Evolutionary conservation across 2,888 invertebrate genomes (phyloP), one percentile per base, ranked within the genome.

Genomic region (Ormyrus nitidulus): DNA sequence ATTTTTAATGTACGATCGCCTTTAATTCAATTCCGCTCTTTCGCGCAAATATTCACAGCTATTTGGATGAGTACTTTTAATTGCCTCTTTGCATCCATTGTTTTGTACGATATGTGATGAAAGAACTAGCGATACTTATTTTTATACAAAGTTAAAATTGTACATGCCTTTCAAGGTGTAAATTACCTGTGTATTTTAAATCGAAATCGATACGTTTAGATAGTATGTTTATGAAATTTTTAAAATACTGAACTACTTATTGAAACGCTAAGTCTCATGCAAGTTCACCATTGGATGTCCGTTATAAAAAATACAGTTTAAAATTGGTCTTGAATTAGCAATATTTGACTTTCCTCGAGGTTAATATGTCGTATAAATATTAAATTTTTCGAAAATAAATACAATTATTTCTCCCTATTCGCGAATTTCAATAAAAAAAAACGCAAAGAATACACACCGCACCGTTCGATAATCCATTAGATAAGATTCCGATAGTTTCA

Each of bases 21-120:
- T 44, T 9, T 34, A 34, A 2, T 66, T 75, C 7, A 56, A 51
- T 48, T 70, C 19, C 56, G 51, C n/a, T 9, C n/a, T 73, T 19
- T 8, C n/a, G 48, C 19, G 11, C 73, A 69, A 68, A 73, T 78
- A 73, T 73, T 73, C 68, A 78, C 78, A 78, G 66, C 56, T 44
- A 58, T 34, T 34, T 34, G 34, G 34, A 34, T 34, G 34, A 34
- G 34, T 34, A 34, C 34, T 34, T 34, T 34, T 34, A 34, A 34
- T 34, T 34, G 34, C 34, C 34, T 34, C 34, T 34, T 34, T 34
- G 4, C 4, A 34, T 34, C 34, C 34, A 34, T 34, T 34, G 34
- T 34, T 34, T 34, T 71, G 11, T 58, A 51, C 58, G 74, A 73
- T 58, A 65, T 10, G 56, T 49, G 44, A 65, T 48, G 13, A 44